Conservation (phyloP, 92 coral and sea anemone genomes). For the Nematostella vectensis region DNA sequence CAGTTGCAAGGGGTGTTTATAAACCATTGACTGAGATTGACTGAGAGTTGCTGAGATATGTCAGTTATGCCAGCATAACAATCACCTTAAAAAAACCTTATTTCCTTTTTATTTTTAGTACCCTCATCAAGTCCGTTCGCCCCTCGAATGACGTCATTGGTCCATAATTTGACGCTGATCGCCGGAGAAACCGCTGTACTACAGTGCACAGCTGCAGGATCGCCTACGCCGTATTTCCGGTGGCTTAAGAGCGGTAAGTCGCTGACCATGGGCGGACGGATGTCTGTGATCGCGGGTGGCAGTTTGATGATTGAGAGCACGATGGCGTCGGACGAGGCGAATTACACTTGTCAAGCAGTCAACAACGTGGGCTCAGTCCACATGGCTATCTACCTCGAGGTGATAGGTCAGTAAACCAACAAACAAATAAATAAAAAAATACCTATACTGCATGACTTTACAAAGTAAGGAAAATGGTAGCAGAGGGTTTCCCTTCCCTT, state of each 20-base stretch:
- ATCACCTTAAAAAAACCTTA: too few relatives aligned
- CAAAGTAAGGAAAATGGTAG: background rate
- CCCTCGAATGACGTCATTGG: constrained; percentile 47
- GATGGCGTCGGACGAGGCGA: constrained; percentile 44
- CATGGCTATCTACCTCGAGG: constrained; percentile 39
- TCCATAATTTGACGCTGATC: constrained; percentile 35
- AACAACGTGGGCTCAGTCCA: constrained; percentile 43
- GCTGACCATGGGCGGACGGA: constrained; percentile 50
- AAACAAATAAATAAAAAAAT: too few relatives aligned
- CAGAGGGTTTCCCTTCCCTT: too few relatives aligned
- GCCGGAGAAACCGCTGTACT: constrained; percentile 57
- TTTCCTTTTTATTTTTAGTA: background rate
- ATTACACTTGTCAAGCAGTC: constrained; percentile 63
- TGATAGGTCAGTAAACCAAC: constrained; percentile 66
- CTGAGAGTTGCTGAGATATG: too few relatives aligned
- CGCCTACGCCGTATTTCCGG: constrained; percentile 69
- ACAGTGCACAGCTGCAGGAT: constrained; percentile 79
- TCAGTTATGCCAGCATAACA: too few relatives aligned
- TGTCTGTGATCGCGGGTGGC: constrained; percentile 70
- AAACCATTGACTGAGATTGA: too few relatives aligned
- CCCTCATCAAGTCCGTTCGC: constrained; percentile 6
- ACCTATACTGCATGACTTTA: background rate
- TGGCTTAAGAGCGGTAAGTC: constrained; percentile 62
- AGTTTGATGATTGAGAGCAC: constrained; percentile 61
- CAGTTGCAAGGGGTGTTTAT: too few relatives aligned